Base-by-base conservation (phyloP, 2,113 vertebrate genomes). In the Amblyopsis rosae region DNA sequence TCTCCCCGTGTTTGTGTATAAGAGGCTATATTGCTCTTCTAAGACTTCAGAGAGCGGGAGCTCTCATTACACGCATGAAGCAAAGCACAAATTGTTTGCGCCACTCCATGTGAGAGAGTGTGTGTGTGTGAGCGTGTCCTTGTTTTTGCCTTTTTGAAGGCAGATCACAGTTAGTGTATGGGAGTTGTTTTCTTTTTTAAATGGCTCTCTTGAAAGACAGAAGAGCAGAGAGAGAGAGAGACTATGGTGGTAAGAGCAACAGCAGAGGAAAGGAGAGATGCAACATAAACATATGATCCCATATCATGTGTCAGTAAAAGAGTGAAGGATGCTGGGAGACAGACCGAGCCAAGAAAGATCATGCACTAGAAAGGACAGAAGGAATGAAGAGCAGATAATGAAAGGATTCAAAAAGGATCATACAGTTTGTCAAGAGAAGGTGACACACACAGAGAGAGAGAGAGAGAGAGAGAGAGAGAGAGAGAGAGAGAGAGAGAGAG, bases 171-270 rank as follows among this genome's bases (percentile, higher is more conserved):
- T 49, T 35, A 32, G 49, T 70, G 72, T 16, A 61, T 64, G 66
- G 68, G 68, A 72, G 62, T 70, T 71, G 50, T 56, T 72, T 70
- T 71, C 41, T 56, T 72, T 53, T 59, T 41, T 41, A 56, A 66
- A 64, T 54, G 56, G 56, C 62, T 67, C 50, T 35, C n/a, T 61
- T 19, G 63, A 58, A 41, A 61, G 59, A 41, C 35, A 41, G 35
- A 41, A 41, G 35, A 5, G 35, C 35, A 41, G 35, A 41, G 35
- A 41, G 35, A 41, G 35, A 41, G 35, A 41, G 35, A 41, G 35
- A 26, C 26, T 26, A 26, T 26, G 26, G 26, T 26, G 26, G 26
- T 2, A 26, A 41, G 68, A 62, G 45, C 47, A 41, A 62, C 15
- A 46, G 45, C 2, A 47, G 57, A 35, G 47, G 60, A 46, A 46